Evolutionary conservation across 2,888 invertebrate genomes (phyloP).

Genomic region (Mechanitis messenoides): DNA sequence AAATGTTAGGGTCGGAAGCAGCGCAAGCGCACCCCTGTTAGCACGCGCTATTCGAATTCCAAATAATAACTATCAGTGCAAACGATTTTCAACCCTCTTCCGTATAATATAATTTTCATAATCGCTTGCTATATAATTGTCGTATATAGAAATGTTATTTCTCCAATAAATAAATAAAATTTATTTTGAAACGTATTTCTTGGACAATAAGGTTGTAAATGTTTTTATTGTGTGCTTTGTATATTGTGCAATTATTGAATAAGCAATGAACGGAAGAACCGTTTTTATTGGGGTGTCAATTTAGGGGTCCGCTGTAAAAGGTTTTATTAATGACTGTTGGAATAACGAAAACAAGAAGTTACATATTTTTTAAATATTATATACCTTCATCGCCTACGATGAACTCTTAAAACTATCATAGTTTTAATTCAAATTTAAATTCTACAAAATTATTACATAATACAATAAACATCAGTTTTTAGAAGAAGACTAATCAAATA

Average conservation of each 20-base stretch:
- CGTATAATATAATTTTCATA: background rate
- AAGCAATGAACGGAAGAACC: slow-evolving; percentile 34
- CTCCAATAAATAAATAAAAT: background rate
- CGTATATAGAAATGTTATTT: background rate
- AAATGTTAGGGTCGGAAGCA: slow-evolving; percentile 58
- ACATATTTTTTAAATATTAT: no score
- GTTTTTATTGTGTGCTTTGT: slow-evolving; percentile 13
- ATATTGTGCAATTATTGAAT: slow-evolving; percentile 56
- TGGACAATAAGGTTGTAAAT: slow-evolving; percentile 11
- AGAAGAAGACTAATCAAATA: no score
- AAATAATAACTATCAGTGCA: slow-evolving; percentile 17
- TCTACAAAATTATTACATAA: no score
- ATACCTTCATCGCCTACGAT: no score
- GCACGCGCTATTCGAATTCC: slow-evolving; percentile 57
- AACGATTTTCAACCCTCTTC: slow-evolving; percentile 28
- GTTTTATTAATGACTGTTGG: background rate
- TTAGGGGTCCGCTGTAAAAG: slow-evolving; percentile 29
- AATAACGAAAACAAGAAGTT: no score
- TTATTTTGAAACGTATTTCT: slow-evolving; percentile 17
- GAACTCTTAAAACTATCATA: no score
- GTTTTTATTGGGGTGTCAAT: slow-evolving; percentile 27
- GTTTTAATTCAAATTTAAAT: no score
- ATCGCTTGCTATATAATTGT: slow-evolving; percentile 9
- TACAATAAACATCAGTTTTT: no score
- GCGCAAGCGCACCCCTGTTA: slow-evolving; percentile 67